Base-by-base conservation (phyloP, 2,888 invertebrate species). In the Hirtodrosophila duncani region DNA sequence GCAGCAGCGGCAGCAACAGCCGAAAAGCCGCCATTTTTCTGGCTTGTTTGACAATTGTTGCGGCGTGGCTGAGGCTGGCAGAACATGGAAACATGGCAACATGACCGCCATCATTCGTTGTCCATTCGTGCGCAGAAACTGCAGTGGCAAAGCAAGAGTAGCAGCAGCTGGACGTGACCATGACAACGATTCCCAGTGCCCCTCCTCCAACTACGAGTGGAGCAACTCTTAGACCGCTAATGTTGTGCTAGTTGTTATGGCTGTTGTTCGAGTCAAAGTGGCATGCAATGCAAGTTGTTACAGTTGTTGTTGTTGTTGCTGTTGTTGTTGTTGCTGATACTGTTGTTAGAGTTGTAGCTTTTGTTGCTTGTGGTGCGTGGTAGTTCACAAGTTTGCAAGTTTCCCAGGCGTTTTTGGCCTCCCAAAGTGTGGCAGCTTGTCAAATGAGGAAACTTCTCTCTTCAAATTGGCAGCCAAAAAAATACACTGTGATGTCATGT, bases 11-110 rank as follows among this genome's bases (percentile, higher is more conserved):
- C 45, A 37, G 53, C 59, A 34, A 56, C 30, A 48, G 37, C 36
- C n/a, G n/a, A 41, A 56, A 56, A 68, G 63, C 58, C 67, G 57
- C 61, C 53, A 69, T 72, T 71, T 77, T 71, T 72, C 69, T 69
- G 66, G 71, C 78, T 77, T 69, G 71, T 67, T 77, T 77, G 72
- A 69, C 71, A 77, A 71, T 71, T 67, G 72, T 72, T 69, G 71
- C 56, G 64, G 64, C 46, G 30, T 53, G 48, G 39, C 33, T 55
- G 43, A 37, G 31, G 34, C 41, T 58, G 29, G 50, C 21, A 48
- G 37, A 9, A 34, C 41, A 48, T 41, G 39, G 34, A 36, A 39
- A 39, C 33, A 14, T 26, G 20, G 44, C 44, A 64, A 57, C 68
- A 68, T 77, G 67, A 67, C 48, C 63, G 57, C 48, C 67, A 71